A percentile compares a stretch with the other conserved stretches of the same genome.
phyloP scores from a whole-genome alignment of 2,113 vertebrate genomes.

The Cranoglanis bouderius region DNA sequence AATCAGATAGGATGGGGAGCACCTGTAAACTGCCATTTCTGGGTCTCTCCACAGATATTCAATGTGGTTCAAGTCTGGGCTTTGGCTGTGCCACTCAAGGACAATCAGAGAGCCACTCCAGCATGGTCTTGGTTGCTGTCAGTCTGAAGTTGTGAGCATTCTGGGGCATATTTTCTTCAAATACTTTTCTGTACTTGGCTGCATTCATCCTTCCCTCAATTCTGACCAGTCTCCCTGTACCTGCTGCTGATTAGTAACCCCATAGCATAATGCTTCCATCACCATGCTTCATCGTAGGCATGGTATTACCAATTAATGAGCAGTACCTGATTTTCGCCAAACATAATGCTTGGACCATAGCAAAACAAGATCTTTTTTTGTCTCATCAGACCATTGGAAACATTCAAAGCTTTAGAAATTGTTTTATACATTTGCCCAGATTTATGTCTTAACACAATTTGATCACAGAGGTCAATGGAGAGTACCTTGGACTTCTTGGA shows the following conservation, averaged over 20 bases:
- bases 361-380: neutral
- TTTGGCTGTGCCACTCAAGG: neutral
- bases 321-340: neutral
- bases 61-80: neutral
- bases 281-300: neutral
- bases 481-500: neutral
- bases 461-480: neutral
- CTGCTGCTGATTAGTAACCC: neutral
- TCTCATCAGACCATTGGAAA: neutral
- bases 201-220: neutral
- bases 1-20: neutral
- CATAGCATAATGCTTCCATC: neutral
- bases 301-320: neutral
- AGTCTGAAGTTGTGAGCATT: neutral
- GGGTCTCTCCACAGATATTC: neutral
- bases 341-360: neutral
- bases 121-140: neutral
- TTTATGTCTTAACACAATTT: neutral
- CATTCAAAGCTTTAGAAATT: neutral
- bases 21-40: neutral
- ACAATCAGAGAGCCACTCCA: neutral
- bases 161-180: neutral
- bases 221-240: neutral
- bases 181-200: neutral
- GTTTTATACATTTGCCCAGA: neutral